Conservation (phyloP, 2,888 invertebrate genomes). For the Hermaeophaga mercurialis region DNA sequence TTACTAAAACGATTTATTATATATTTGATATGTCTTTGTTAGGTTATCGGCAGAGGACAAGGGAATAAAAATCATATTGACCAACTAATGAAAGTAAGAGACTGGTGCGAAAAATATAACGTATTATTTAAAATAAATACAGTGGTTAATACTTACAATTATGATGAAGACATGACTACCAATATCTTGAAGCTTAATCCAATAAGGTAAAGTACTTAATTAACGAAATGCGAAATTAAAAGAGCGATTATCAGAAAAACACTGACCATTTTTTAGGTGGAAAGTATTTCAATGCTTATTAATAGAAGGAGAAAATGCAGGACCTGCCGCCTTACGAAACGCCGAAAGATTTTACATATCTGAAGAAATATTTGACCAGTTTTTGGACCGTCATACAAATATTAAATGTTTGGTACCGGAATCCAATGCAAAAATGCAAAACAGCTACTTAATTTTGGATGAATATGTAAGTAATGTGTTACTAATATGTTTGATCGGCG, state of each 20-base stretch:
- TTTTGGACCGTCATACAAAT: slow-evolving; percentile 56
- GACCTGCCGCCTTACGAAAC: slow-evolving; percentile 56
- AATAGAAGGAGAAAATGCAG: slow-evolving; percentile 60
- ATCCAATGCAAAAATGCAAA: slow-evolving; percentile 59
- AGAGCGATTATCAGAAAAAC: neutral
- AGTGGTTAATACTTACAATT: slow-evolving; percentile 61
- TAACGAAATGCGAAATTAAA: no score
- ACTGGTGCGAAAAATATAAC: slow-evolving; percentile 57
- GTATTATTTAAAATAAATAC: slow-evolving; percentile 61
- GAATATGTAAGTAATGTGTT: slow-evolving; percentile 59
- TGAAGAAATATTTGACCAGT: slow-evolving; percentile 56
- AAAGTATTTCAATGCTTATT: slow-evolving; percentile 61
- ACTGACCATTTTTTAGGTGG: slow-evolving; percentile 45
- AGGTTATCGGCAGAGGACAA: slow-evolving; percentile 58
- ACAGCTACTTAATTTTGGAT: slow-evolving; percentile 61
- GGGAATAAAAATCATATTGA: slow-evolving; percentile 55
- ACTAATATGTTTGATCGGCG: no score
- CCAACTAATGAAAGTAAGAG: slow-evolving; percentile 53
- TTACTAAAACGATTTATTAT: neutral
- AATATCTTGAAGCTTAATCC: slow-evolving; percentile 56
- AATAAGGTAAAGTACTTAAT: slow-evolving; percentile 49
- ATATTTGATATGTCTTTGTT: no score
- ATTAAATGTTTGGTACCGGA: slow-evolving; percentile 59
- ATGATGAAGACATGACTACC: slow-evolving; percentile 58
- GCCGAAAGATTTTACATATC: slow-evolving; percentile 58